Conservation (phyloP, 35 echinoderm and acorn worm species). For the Anneissia japonica region DNA sequence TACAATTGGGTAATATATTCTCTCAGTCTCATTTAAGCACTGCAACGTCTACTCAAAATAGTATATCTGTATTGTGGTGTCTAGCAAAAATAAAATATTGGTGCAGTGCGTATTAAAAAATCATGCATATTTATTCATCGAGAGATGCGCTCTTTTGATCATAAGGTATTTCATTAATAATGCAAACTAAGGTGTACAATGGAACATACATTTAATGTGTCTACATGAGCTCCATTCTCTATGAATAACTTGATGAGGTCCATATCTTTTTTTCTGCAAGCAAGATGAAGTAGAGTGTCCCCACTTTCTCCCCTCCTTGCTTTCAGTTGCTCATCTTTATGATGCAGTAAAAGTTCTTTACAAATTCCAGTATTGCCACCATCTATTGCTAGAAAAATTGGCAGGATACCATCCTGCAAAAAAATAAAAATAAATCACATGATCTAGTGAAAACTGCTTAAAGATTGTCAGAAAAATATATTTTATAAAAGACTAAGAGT, state of each 20-base stretch:
- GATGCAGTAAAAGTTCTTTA: conserved; percentile 59
- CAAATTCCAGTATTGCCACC: conserved; percentile 65
- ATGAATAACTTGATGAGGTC: conserved; percentile 72
- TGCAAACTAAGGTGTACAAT: neutral
- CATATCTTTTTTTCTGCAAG: conserved; percentile 72
- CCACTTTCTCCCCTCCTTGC: conserved; percentile 36
- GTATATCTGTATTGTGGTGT: no score
- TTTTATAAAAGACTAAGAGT: no score
- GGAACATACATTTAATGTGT: conserved; percentile 76
- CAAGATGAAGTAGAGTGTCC: conserved; percentile 73
- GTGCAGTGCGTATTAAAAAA: no score
- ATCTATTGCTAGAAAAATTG: conserved; percentile 68
- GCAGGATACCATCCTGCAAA: conserved; percentile 74
- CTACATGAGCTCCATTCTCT: conserved; percentile 65
- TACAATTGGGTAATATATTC: no score
- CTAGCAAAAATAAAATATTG: no score
- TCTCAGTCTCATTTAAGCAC: no score
- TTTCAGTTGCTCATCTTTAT: conserved; percentile 79
- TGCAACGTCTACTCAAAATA: no score
- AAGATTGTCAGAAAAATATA: no score
- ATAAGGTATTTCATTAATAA: no score
- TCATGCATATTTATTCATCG: no score
- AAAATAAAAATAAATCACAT: neutral
- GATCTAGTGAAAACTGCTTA: no score
- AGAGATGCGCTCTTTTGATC: no score